Percentiles rank a stretch among this genome's conserved stretches.
Evolutionary conservation across 2,888 invertebrate species (phyloP).

Genomic region (Phaonia tiefii): DNA sequence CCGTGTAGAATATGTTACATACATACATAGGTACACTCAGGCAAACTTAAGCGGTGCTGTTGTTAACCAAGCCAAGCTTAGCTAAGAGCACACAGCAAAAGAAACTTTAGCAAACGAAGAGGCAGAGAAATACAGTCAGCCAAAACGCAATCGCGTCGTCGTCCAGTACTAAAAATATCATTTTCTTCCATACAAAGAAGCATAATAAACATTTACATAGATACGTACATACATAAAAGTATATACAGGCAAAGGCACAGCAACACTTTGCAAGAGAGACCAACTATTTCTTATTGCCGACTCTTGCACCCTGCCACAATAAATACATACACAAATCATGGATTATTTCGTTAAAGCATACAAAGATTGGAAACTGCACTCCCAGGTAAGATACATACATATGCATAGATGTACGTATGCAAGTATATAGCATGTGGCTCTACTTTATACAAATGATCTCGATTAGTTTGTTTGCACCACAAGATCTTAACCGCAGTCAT

Average conservation of each 20-base stretch:
- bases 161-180: slow-evolving; percentile 50
- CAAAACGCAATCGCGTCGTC: slow-evolving; percentile 40
- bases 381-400: slow-evolving; percentile 77
- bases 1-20: slow-evolving; percentile 12
- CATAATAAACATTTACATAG: background rate
- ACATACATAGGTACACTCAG: slow-evolving; percentile 20
- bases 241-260: background rate
- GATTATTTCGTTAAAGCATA: slow-evolving; percentile 80
- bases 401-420: no score
- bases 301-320: background rate
- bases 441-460: no score
- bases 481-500: no score
- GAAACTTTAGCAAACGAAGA: slow-evolving; percentile 30
- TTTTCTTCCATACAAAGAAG: slow-evolving; percentile 18
- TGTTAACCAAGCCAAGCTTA: slow-evolving; percentile 54
- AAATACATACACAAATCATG: slow-evolving; percentile 70
- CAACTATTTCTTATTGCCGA: background rate
- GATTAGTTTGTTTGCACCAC: slow-evolving; percentile 19
- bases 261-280: background rate
- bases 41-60: slow-evolving; percentile 37
- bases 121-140: background rate
- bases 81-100: slow-evolving; percentile 40
- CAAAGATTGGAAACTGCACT: slow-evolving; percentile 80
- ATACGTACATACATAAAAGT: slow-evolving; percentile 17
- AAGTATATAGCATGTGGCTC: no score